Evolutionary conservation across 2,888 invertebrate genomes (phyloP).

Genomic region (Cactoblastis cactorum): DNA sequence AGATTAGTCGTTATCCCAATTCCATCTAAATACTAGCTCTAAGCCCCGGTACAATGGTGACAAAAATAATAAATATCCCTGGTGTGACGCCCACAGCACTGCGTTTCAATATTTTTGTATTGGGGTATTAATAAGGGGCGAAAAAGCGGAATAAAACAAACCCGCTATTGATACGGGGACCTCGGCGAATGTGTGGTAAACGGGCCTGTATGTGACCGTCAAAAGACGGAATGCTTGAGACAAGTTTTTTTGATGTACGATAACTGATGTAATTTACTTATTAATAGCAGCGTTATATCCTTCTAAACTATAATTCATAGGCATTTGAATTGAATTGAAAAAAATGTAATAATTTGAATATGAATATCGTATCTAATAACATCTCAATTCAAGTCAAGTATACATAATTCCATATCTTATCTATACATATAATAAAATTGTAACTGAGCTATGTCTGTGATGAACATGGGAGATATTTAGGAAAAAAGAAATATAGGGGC

Average conservation of each 20-base stretch:
- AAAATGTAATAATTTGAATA: no score
- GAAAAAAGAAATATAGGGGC: no score
- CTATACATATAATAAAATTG: no score
- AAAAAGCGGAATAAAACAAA: conserved; percentile 57
- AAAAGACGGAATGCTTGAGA: background rate
- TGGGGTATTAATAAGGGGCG: conserved; percentile 61
- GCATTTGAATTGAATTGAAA: no score
- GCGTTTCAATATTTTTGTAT: conserved; percentile 69
- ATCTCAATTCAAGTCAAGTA: no score
- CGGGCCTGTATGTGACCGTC: background rate
- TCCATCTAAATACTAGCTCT: conserved; percentile 76
- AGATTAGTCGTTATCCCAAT: conserved; percentile 77
- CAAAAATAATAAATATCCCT: conserved; percentile 77
- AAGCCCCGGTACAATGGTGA: conserved; percentile 73
- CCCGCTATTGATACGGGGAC: conserved; percentile 20
- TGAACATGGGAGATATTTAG: no score
- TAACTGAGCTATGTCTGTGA: no score
- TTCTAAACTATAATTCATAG: no score
- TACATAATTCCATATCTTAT: no score
- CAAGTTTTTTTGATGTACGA: background rate
- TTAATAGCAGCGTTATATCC: no score
- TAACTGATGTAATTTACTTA: no score
- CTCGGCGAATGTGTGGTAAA: conserved; percentile 17
- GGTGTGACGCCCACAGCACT: conserved; percentile 54
- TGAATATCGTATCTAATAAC: no score